Evolutionary conservation across 2,113 vertebrate species (phyloP), one percentile per base, ranked within the genome.

Genomic region (Xenopus borealis): DNA sequence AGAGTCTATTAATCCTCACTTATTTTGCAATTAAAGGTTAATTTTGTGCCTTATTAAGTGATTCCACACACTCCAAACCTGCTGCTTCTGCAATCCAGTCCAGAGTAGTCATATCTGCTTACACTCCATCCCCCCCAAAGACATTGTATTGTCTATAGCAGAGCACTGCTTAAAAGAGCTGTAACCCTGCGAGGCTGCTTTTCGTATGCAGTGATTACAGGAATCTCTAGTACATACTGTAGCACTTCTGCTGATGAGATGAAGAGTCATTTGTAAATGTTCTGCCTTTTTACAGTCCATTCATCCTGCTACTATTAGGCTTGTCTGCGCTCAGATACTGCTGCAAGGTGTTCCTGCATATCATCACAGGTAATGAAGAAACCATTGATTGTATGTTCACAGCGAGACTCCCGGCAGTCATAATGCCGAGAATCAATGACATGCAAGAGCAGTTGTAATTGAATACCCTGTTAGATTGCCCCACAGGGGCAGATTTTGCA

Each of bases 381-480:
- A 70, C 62, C 74, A 77, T 77, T 64, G 67, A 77, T 63, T 77
- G 66, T 64, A 57, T 77, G 59, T 63, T 77, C 62, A 62, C 66
- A 46, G 50, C 47, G 47, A 77, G 66, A 46, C 33, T 64, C n/a
- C 47, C 52, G 7, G 66, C 74, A 64, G 69, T 69, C 67, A 64
- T 45, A 44, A 7, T n/a, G 16, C 18, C 12, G 47, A 70, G 70
- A 77, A 77, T 77, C 66, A 77, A 77, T 77, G 47, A 63, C 66
- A 70, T 53, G 74, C 70, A 70, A 70, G 45, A 18, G 59, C 66
- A 58, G 69, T 14, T 69, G 59, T 77, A 70, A 77, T 64, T 64
- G 66, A 70, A 77, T 70, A 64, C 66, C 74, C 45, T 46, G 13
- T 50, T 70, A 30, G 69, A 47, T 70, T 55, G 40, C 47, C 67